A percentile compares a stretch with the other conserved stretches of the same genome.
Conservation (phyloP, 2,888 invertebrate species). For the Ichneumon xanthorius region DNA sequence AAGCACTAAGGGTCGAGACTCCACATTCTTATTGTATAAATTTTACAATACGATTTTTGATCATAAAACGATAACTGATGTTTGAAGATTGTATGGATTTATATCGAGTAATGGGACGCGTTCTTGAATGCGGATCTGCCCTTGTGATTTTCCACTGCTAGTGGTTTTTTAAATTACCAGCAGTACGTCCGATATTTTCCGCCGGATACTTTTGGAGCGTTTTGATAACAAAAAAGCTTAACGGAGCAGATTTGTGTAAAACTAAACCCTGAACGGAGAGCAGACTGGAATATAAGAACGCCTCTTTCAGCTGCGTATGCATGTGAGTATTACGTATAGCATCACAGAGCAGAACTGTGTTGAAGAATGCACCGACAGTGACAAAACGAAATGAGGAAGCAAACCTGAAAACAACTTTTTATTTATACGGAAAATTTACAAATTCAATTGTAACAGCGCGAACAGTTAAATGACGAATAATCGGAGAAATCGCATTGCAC, state of each 20-base stretch:
- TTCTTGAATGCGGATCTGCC: no score
- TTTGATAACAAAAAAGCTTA: not conserved
- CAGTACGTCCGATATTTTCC: no score
- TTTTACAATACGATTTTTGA: not conserved
- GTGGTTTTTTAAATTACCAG: no score
- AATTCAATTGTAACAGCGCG: constrained; percentile 58
- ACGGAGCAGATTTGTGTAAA: no score
- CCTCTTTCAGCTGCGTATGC: no score
- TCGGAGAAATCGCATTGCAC: constrained; percentile 54
- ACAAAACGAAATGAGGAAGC: not conserved
- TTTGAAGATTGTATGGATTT: not conserved
- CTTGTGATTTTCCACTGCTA: no score
- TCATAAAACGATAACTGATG: not conserved
- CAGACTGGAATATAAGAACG: no score
- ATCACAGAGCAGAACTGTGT: no score
- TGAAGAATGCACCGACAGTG: not conserved
- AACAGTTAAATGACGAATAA: constrained; percentile 29
- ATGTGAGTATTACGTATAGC: no score
- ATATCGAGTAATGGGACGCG: not conserved
- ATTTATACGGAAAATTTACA: constrained; percentile 55
- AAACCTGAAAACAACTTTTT: constrained; percentile 52
- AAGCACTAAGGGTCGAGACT: constrained; percentile 42
- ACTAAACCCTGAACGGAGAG: no score
- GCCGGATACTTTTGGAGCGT: no score
- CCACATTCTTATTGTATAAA: constrained; percentile 2